These are phyloP conservation scores for Xylophagus ater DNA, from an alignment of 2,888 invertebrate species.

Conservation along the genomic window DNA sequence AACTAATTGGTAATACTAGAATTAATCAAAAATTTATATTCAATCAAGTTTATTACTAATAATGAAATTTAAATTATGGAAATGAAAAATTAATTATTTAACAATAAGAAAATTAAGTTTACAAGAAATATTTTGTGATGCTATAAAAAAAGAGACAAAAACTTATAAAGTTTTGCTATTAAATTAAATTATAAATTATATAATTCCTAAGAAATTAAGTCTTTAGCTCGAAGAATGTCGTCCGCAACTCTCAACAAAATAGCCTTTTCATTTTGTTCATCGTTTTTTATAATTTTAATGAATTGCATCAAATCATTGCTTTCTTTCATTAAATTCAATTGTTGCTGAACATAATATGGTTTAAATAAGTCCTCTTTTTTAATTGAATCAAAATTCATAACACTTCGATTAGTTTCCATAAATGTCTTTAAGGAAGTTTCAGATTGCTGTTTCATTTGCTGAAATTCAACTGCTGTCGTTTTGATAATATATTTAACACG, in stretches of 20 bases:
- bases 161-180: too few species aligned
- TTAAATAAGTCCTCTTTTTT: neutral
- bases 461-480: neutral
- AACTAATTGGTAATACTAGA: too few species aligned
- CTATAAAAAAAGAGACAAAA: too few species aligned
- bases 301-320: constrained; percentile 5
- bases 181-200: too few species aligned
- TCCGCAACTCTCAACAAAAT: neutral
- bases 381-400: neutral
- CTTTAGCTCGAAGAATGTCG: constrained; percentile 8
- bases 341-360: neutral
- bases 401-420: neutral
- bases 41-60: too few species aligned
- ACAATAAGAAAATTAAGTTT: too few species aligned
- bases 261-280: neutral
- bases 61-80: too few species aligned
- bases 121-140: too few species aligned
- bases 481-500: constrained; percentile 3
- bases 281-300: constrained; percentile 5
- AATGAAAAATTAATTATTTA: too few species aligned
- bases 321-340: constrained; percentile 1
- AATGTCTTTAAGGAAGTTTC: too few species aligned
- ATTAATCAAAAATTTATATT: too few species aligned
- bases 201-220: too few species aligned
- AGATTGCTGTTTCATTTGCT: constrained; percentile 3